phyloP scores from a whole-genome alignment of 2,113 vertebrate genomes.

The Chiloscyllium plagiosum region DNA sequence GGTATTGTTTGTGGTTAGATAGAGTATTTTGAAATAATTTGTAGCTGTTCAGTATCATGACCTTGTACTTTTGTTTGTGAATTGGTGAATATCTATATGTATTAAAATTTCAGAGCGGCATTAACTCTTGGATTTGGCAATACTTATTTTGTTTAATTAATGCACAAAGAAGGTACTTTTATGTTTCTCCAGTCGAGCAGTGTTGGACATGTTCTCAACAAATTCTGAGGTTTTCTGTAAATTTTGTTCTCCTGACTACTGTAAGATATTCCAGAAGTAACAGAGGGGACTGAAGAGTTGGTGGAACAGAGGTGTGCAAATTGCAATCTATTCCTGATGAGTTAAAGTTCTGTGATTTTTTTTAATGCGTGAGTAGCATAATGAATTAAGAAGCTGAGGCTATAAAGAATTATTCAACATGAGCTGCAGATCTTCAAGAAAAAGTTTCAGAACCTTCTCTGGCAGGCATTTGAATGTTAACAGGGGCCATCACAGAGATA shows the following conservation, averaged over 20 bases:
- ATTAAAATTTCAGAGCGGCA: not conserved
- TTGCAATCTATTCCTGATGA: not conserved
- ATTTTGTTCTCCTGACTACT: not conserved
- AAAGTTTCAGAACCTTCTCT: too few relatives aligned
- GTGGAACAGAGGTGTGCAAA: not conserved
- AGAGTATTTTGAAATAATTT: not conserved
- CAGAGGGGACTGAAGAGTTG: not conserved
- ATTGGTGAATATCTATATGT: not conserved
- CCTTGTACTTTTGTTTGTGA: not conserved
- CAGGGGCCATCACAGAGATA: too few relatives aligned
- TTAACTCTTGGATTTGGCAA: not conserved
- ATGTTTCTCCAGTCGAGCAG: not conserved
- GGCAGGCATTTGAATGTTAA: too few relatives aligned
- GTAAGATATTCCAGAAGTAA: not conserved
- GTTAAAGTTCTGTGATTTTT: not conserved
- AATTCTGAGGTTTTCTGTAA: not conserved
- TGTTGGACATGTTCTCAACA: too few relatives aligned
- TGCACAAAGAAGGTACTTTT: not conserved
- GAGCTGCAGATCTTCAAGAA: not conserved
- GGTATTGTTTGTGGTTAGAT: not conserved
- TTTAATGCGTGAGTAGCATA: not conserved
- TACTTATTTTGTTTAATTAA: not conserved
- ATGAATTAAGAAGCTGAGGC: too few relatives aligned
- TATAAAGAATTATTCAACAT: too few relatives aligned
- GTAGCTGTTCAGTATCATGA: not conserved